Evolutionary conservation across 2,113 vertebrate genomes (phyloP).

Genomic region (Antechinus stuartii): DNA sequence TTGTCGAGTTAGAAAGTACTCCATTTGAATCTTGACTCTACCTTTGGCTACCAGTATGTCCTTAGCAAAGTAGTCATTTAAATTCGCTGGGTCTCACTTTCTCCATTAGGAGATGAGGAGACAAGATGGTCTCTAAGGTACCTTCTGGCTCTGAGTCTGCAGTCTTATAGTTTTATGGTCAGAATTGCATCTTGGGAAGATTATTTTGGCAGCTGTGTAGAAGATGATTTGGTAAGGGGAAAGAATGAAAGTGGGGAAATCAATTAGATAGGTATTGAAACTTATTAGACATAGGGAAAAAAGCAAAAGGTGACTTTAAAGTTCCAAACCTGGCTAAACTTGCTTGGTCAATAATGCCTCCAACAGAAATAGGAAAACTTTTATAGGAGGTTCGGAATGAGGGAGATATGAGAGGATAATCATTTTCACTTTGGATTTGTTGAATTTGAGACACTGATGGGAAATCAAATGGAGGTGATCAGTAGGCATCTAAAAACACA

Average conservation of each 20-base stretch:
- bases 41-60: background rate
- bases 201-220: background rate
- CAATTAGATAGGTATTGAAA: background rate
- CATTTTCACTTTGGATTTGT: background rate
- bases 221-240: background rate
- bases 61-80: background rate
- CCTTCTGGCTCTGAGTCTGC: background rate
- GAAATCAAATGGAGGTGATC: background rate
- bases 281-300: background rate
- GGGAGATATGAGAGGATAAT: background rate
- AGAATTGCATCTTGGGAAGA: background rate
- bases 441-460: background rate
- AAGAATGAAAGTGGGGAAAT: background rate
- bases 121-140: background rate
- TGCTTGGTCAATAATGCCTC: background rate
- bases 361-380: background rate
- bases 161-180: background rate
- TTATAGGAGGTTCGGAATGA: background rate
- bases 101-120: background rate
- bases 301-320: background rate
- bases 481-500: background rate
- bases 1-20: background rate
- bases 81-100: background rate
- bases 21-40: background rate
- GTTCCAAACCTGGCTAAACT: background rate